Evolutionary conservation across 2,888 invertebrate species (phyloP).

Genomic region (Eupithecia insigniata): DNA sequence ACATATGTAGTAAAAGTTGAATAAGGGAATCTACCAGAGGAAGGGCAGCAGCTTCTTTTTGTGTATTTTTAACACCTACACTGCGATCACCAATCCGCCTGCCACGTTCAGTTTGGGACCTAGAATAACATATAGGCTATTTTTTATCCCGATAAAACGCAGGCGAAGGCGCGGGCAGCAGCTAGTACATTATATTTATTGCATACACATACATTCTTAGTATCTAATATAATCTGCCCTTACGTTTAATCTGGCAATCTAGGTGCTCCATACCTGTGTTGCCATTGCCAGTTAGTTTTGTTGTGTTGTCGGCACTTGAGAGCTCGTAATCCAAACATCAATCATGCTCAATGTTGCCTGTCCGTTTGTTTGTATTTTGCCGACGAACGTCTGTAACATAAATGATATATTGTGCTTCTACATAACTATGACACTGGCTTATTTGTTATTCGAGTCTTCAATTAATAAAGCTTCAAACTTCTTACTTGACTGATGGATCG

Average conservation of each 20-base stretch:
- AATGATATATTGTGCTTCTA: not conserved
- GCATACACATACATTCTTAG: too few relatives aligned
- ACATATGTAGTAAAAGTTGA: too few relatives aligned
- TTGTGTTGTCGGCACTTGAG: conserved; percentile 20
- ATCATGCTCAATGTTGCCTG: conserved; percentile 32
- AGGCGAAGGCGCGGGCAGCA: too few relatives aligned
- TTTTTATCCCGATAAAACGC: too few relatives aligned
- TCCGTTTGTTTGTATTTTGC: conserved; percentile 29
- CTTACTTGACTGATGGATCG: not conserved
- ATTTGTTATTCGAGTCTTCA: conserved; percentile 1
- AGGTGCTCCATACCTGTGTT: not conserved
- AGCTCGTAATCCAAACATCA: conserved; percentile 14
- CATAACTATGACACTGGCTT: not conserved
- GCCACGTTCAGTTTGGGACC: too few relatives aligned
- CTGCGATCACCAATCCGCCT: too few relatives aligned
- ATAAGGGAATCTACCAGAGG: too few relatives aligned
- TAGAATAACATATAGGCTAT: too few relatives aligned
- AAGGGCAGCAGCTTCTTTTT: too few relatives aligned
- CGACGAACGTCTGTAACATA: not conserved
- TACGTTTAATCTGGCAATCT: not conserved
- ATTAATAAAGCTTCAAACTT: not conserved
- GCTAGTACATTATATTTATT: too few relatives aligned
- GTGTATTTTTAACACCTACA: too few relatives aligned
- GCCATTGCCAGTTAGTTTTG: not conserved
- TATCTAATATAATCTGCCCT: too few relatives aligned